Evolutionary conservation across 2,888 invertebrate species (phyloP), one percentile per base, ranked within the genome.

Genomic region (Plagodis dolabraria): DNA sequence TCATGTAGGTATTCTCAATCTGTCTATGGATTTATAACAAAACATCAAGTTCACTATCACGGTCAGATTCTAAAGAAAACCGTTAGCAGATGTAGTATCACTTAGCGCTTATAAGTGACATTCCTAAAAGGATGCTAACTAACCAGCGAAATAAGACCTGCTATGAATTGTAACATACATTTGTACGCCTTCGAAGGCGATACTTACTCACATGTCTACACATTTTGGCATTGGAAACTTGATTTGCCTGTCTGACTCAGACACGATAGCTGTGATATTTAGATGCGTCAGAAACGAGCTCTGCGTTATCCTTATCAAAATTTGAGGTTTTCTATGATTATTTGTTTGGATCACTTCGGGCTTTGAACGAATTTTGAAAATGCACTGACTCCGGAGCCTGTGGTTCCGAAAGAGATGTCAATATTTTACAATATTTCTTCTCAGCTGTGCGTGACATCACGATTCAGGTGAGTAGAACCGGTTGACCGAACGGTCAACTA

Each of bases 401-500:
- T 22, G 22, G 22, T 22, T 22, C 4, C 22, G 22, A 22, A 22
- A 22, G 22, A 22, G 1, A 22, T 22, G 22, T 22, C 22, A 22
- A 22, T 22, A 22, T 22, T 22, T 35, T 35, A 2, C 22, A 22
- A 22, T 22, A 22, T 22, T 22, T 35, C 47, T 10, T 40, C 40
- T 47, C 35, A 50, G 49, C 33, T 38, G 22, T 42, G 38, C 47
- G 57, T 52, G 57, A 57, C 52, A 12, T 52, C 47, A 47, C 33
- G 40, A 40, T 10, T 10, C 8, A 40, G 42, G 22, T 8, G 0
- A 38, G 43, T 46, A 7, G 40, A 43, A 35, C 45, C 44, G 12
- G 44, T 7, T 45, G 49, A 53, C 58, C 49, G 52, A 54, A 51
- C 50, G 57, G 57, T 51, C 46, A 48, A 33, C 36, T 53, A 53